Percentiles rank a stretch among this genome's conserved stretches.
phyloP scores from a whole-genome alignment of 2,797 vertebrate species.

The Dermochelys coriacea region DNA sequence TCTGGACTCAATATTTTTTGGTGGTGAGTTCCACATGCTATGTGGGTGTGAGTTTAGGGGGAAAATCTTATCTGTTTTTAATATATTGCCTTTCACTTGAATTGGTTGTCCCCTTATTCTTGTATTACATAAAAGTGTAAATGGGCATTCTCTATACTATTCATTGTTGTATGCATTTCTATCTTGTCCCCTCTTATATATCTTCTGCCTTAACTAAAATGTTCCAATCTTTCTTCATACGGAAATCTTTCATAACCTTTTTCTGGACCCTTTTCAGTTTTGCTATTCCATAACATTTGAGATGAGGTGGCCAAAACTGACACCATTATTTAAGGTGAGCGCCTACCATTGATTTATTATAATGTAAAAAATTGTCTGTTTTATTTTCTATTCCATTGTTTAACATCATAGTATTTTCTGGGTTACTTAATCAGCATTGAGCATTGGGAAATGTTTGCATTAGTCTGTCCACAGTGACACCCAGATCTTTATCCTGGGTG shows the following conservation, averaged over 20 bases:
- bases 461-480: not conserved
- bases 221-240: not conserved
- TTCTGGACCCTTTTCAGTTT: not conserved
- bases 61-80: not conserved
- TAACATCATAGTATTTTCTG: not conserved
- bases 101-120: not conserved
- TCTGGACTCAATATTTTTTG: not conserved
- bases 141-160: not conserved
- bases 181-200: not conserved
- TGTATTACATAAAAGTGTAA: not conserved
- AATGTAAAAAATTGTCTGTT: not conserved
- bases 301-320: not conserved
- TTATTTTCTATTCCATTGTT: not conserved
- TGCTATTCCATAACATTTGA: not conserved
- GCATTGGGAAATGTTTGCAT: not conserved
- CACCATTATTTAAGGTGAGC: not conserved
- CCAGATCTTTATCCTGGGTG: not conserved
- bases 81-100: not conserved
- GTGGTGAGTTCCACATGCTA: not conserved
- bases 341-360: not conserved
- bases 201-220: not conserved
- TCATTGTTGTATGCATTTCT: not conserved
- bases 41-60: not conserved
- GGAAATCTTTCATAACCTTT: not conserved
- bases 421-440: not conserved